phyloP scores from a whole-genome alignment of 2,888 invertebrate genomes.

The Sarcophaga subvicina region DNA sequence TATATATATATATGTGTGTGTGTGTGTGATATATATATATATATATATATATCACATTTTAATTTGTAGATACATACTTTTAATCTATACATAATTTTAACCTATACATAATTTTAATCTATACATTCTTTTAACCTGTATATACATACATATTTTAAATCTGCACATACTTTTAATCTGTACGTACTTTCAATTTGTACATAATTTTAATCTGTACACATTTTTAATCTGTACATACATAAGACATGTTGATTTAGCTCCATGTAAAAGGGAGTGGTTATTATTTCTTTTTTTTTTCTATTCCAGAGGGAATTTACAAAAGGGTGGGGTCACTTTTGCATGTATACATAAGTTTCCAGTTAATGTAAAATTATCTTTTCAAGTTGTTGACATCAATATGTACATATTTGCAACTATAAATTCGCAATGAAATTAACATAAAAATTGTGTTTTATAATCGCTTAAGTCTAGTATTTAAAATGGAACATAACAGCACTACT shows the following conservation, averaged over 20 bases:
- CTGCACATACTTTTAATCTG: not conserved
- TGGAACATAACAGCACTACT: too few relatives aligned
- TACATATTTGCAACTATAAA: not conserved
- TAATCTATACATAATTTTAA: too few relatives aligned
- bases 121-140: too few relatives aligned
- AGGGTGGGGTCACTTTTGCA: slow-evolving; percentile 25
- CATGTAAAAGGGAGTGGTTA: slow-evolving; percentile 38
- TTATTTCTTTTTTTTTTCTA: not conserved
- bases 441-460: too few relatives aligned
- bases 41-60: too few relatives aligned
- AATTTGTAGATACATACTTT: too few relatives aligned
- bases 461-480: too few relatives aligned
- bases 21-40: too few relatives aligned
- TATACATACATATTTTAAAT: too few relatives aligned
- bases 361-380: not conserved
- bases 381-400: not conserved
- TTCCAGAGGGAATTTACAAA: slow-evolving; percentile 20
- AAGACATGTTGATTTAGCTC: not conserved
- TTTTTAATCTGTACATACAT: not conserved
- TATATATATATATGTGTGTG: too few relatives aligned
- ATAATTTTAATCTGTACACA: not conserved
- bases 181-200: not conserved
- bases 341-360: not conserved
- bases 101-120: too few relatives aligned
- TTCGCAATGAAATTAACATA: too few relatives aligned